phyloP scores from a whole-genome alignment of 2,797 vertebrate genomes.

The Clarias pachynema region DNA sequence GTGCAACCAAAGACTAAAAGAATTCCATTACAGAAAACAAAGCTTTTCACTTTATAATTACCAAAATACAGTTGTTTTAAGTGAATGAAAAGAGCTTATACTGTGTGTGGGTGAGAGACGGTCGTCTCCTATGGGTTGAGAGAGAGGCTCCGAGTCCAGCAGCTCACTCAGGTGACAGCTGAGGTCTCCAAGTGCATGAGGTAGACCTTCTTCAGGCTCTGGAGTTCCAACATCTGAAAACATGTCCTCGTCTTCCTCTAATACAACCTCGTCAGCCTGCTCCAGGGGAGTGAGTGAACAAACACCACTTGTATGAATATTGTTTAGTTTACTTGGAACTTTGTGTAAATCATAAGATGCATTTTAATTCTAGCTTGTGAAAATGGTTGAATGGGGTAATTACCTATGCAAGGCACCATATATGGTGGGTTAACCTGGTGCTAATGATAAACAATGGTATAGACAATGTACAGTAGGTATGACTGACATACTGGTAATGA shows the following conservation, averaged over 20 bases:
- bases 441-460: neutral
- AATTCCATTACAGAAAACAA: too few species aligned
- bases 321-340: neutral
- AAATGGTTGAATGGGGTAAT: neutral
- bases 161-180: conserved; percentile 51
- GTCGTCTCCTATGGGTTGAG: conserved; percentile 49
- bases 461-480: neutral
- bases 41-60: too few species aligned
- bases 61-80: neutral
- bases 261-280: conserved; percentile 16
- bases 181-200: conserved; percentile 48
- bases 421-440: neutral
- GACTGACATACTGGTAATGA: neutral
- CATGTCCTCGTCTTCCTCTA: conserved; percentile 17
- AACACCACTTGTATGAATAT: neutral
- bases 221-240: conserved; percentile 12
- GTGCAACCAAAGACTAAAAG: too few species aligned
- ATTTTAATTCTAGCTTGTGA: neutral
- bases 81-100: conserved; percentile 51
- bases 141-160: conserved; percentile 54
- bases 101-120: conserved; percentile 42
- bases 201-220: conserved; percentile 34
- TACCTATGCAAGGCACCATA: neutral
- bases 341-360: neutral
- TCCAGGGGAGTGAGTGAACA: neutral